Percentiles rank a stretch among this genome's conserved stretches.
These are phyloP conservation scores for Xenopus petersii DNA, from an alignment of 2,797 vertebrate genomes.

Conservation along the genomic window DNA sequence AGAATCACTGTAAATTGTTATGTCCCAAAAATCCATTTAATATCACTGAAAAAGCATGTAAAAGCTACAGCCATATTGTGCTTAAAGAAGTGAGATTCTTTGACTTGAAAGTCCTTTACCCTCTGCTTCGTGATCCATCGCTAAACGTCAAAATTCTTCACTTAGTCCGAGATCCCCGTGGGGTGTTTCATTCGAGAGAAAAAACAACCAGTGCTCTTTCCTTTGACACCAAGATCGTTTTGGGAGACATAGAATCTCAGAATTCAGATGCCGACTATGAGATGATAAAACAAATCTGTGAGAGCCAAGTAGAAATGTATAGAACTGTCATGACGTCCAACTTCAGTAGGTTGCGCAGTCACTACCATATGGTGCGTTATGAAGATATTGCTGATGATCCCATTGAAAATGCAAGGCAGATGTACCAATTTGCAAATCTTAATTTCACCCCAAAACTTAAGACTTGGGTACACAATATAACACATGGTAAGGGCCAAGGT, in stretches of 20 bases:
- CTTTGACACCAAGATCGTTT: slow-evolving; percentile 66
- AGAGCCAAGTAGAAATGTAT: slow-evolving; percentile 79
- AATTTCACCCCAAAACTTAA: slow-evolving; percentile 20
- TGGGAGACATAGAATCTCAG: slow-evolving; percentile 50
- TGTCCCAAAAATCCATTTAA: slow-evolving; percentile 70
- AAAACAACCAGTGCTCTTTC: slow-evolving; percentile 55
- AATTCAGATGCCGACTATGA: slow-evolving; percentile 58
- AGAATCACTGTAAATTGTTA: slow-evolving; percentile 59
- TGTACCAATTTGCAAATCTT: slow-evolving; percentile 39
- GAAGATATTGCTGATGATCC: slow-evolving; percentile 45
- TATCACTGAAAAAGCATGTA: slow-evolving; percentile 72
- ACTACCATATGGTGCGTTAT: slow-evolving; percentile 40
- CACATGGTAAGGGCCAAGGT: slow-evolving; percentile 21
- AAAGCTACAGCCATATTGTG: slow-evolving; percentile 79
- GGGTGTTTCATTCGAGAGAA: slow-evolving; percentile 76
- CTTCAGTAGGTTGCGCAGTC: slow-evolving; percentile 68
- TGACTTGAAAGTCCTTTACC: slow-evolving; percentile 79
- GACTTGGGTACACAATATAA: slow-evolving; percentile 46
- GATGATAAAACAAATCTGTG: slow-evolving; percentile 80
- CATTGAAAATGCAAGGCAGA: slow-evolving; percentile 2
- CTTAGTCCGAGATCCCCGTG: slow-evolving; percentile 87
- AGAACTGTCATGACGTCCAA: slow-evolving; percentile 63
- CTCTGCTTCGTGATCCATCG: slow-evolving; percentile 78
- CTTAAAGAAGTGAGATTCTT: slow-evolving; percentile 89
- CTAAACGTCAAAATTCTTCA: slow-evolving; percentile 87